phyloP scores from a whole-genome alignment of 2,888 invertebrate species.

The Sphaerophoria taeniata region DNA sequence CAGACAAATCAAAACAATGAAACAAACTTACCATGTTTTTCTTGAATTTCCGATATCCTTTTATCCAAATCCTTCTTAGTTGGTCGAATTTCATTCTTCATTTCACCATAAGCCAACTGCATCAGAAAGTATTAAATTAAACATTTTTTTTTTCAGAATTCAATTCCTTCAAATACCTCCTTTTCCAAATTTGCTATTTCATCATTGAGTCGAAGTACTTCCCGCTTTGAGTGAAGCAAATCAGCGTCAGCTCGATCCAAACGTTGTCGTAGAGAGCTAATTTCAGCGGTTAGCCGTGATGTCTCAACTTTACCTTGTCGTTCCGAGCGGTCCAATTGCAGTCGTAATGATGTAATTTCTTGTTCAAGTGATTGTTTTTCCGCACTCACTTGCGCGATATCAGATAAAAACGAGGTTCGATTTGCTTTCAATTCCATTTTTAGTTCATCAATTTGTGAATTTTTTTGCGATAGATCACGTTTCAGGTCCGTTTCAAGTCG shows the following conservation, averaged over 20 bases:
- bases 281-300: constrained; percentile 89
- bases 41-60: constrained; percentile 91
- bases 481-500: constrained; percentile 90
- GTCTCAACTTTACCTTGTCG: constrained; percentile 90
- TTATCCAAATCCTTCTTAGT: constrained; percentile 89
- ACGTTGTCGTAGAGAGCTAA: constrained; percentile 87
- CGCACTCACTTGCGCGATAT: constrained; percentile 89
- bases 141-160: neutral
- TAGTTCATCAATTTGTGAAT: constrained; percentile 89
- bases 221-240: constrained; percentile 90
- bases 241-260: constrained; percentile 92
- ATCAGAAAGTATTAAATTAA: too few relatives aligned
- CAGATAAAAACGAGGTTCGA: constrained; percentile 88
- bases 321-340: constrained; percentile 88
- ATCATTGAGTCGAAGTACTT: constrained; percentile 90
- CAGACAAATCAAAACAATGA: neutral
- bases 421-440: constrained; percentile 91
- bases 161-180: constrained; percentile 85
- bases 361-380: constrained; percentile 92
- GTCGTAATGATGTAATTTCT: constrained; percentile 88
- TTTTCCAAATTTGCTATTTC: constrained; percentile 91
- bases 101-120: constrained; percentile 85
- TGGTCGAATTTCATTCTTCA: constrained; percentile 85
- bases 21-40: constrained; percentile 89
- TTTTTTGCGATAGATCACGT: constrained; percentile 90